These are phyloP conservation scores for Protaetia brevitarsis DNA, from an alignment of 1,140 invertebrate species.

Conservation along the genomic window DNA sequence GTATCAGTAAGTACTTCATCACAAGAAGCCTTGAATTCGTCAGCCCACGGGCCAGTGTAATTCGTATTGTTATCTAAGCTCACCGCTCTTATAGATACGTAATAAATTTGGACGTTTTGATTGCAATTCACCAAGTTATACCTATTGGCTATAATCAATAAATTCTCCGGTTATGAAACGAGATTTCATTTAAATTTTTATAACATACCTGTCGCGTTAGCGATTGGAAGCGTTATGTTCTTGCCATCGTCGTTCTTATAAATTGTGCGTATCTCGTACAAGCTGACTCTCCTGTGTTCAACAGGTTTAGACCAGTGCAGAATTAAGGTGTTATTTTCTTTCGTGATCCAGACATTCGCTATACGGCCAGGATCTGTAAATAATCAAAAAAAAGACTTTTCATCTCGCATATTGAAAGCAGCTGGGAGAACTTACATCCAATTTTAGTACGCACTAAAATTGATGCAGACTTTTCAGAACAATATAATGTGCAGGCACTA, in stretches of 20 bases:
- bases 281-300: neutral
- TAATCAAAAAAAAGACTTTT: too few species aligned
- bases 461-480: too few species aligned
- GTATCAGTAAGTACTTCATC: neutral
- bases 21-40: slow-evolving; percentile 26
- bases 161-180: too few species aligned
- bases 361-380: neutral
- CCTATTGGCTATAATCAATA: too few species aligned
- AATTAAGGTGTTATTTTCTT: neutral
- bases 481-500: too few species aligned
- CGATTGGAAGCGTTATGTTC: neutral
- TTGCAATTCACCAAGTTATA: neutral
- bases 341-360: neutral
- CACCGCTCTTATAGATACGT: slow-evolving; percentile 37
- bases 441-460: too few species aligned
- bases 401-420: too few species aligned
- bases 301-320: neutral
- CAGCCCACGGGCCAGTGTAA: slow-evolving; percentile 52
- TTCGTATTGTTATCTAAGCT: slow-evolving; percentile 31
- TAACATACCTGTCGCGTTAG: neutral
- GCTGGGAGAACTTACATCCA: too few species aligned
- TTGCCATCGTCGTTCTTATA: neutral
- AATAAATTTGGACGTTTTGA: neutral
- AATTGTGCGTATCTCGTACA: neutral
- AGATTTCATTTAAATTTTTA: too few species aligned